Base-by-base conservation (phyloP, 1,140 invertebrate genomes). In the Heliothis subflexa region DNA sequence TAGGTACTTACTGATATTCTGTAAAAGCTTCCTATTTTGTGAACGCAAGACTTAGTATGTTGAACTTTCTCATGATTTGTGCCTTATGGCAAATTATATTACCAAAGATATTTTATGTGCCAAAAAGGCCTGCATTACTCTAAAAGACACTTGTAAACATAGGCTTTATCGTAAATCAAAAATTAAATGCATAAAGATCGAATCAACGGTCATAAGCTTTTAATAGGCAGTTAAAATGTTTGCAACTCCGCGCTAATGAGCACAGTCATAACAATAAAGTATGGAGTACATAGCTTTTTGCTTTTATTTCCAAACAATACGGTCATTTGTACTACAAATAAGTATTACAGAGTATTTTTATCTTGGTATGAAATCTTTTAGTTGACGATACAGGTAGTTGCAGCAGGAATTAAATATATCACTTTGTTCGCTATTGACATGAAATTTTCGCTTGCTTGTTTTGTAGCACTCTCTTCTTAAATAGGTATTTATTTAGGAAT, bases 211-310 rank as follows among this genome's bases (percentile, higher is more conserved):
- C 73, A 75, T 75, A 75, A 75, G 57, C 18, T 52, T 62, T 75
- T 75, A 62, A 75, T 62, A 52, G 72, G 72, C 72, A 75, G 57
- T 75, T 75, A 50, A 62, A 75, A 75, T 62, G 57, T 75, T 75
- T 75, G 72, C 72, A 61, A 75, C 50, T 21, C 12, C 16, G 72
- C 57, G 33, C 72, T 75, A 75, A 75, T 75, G 72, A 75, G 72
- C 13, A 3, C 21, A 10, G 18, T 49, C 57, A 33, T 75, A 50
- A 75, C 72, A 61, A 75, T 75, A 75, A 75, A 75, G 12, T 33
- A 68, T 68, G 64, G 50, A 68, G 47, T 28, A 66, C 40, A 18
- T 70, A 12, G 9, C 9, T 75, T 47, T 62, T 75, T 75, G 45
- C 28, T 62, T 70, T 75, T 75, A 75, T 62, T 62, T 18, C 40